Evolutionary conservation across 2,797 vertebrate species (phyloP), one percentile per base, ranked within the genome.

Genomic region (Crypturellus tataupa): DNA sequence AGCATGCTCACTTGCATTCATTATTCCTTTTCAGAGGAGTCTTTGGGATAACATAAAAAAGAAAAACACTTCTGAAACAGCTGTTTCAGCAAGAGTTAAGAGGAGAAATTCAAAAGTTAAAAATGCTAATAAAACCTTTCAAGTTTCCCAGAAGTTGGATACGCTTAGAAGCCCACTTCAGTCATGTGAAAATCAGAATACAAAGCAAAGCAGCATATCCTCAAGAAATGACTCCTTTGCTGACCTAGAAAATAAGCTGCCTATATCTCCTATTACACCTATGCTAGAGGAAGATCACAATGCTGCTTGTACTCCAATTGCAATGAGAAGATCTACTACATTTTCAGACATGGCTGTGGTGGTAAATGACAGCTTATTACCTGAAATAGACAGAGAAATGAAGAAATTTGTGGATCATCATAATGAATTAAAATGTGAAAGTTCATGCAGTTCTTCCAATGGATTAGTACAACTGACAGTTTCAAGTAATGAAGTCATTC

Each of bases 21-120:
- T 80, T 77, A 9, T 25, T 87, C 92, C 33, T 71, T 98, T 98
- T 87, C 97, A 99, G 99, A 99, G 95, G 95, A 98, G 97, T 86
- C 97, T 99, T 93, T 99, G 99, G 99, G 98, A 99, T 94, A 96
- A 98, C 14, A 98, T 98, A 92, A 99, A 98, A 96, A 98, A 98
- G 85, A 99, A 99, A 96, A 98, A 84, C 53, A 91, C 80, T 29
- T 94, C 82, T 10, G 96, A 88, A 62, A 85, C 88, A 25, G 89
- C 93, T 5, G 55, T 69, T 14, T 89, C 93, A 39, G 96, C 94
- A 21, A 96, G 91, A 68, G 87, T 71, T 68, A 98, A 95, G 60
- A 98, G 96, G 85, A 95, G n/a, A 2, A 90, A 91, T 47, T 90
- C 85, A 8, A 80, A 96, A 25, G 80, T 95, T 35, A 98, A 98